These are phyloP conservation scores for Venustoraphidia nigricollis DNA, from an alignment of 2,888 invertebrate genomes.

Conservation along the genomic window DNA sequence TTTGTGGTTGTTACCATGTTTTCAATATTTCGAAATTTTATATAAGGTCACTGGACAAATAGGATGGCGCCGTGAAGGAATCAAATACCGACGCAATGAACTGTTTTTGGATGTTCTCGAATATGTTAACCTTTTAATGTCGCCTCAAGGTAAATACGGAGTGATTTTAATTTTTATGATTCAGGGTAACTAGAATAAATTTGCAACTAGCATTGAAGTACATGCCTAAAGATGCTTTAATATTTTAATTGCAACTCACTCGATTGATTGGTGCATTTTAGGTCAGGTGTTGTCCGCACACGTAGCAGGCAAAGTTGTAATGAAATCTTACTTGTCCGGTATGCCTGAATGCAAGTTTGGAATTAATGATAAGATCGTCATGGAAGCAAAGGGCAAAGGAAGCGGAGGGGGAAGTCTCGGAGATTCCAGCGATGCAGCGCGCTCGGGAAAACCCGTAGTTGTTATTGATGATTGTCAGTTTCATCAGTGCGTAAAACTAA, in stretches of 20 bases:
- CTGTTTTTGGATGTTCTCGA: slow-evolving; percentile 97
- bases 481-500: slow-evolving; percentile 98
- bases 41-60: slow-evolving; percentile 79
- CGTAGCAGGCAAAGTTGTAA: slow-evolving; percentile 97
- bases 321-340: slow-evolving; percentile 98
- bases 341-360: slow-evolving; percentile 99
- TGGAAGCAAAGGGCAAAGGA: slow-evolving; percentile 84
- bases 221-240: not conserved
- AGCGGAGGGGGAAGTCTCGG: slow-evolving; percentile 50
- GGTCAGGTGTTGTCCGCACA: slow-evolving; percentile 97
- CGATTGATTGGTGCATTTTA: slow-evolving; percentile 19
- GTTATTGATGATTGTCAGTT: slow-evolving; percentile 99
- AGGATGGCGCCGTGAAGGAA: slow-evolving; percentile 98
- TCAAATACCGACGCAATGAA: slow-evolving; percentile 97
- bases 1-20: not conserved
- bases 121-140: slow-evolving; percentile 98
- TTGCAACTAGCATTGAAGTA: not conserved
- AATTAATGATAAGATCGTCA: slow-evolving; percentile 97
- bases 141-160: slow-evolving; percentile 69
- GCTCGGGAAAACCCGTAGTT: slow-evolving; percentile 95
- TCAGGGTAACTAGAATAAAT: not conserved
- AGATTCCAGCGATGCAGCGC: slow-evolving; percentile 59
- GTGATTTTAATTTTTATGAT: not conserved
- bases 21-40: slow-evolving; percentile 5
- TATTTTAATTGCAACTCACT: not conserved